Base-by-base conservation (phyloP, 2,888 invertebrate genomes). In the Gisinianus flammeolus region DNA sequence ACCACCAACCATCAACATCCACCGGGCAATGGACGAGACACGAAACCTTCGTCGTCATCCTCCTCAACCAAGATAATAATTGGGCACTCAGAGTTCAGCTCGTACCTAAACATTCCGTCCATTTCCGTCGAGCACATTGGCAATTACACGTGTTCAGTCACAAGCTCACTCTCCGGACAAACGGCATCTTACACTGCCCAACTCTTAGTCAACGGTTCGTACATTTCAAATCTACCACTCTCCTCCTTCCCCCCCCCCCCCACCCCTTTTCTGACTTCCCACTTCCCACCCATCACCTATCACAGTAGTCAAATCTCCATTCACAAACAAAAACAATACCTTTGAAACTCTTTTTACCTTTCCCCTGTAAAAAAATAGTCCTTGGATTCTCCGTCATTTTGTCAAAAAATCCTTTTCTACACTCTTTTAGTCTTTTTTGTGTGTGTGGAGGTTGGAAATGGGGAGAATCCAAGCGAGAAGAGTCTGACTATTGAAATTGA, bases 201-300 rank as follows among this genome's bases (percentile, higher is more conserved):
- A 86, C 89, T 90, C 86, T 88, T 89, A 87, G 90, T 90, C 86
- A 90, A 90, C 88, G 90, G 90, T 90, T 78, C 58, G 81, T 78
- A 54, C 73, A 76, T 19, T 64, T 6, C 62, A 77, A n/a, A n/a
- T n/a, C 30, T 44, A 6, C 69, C 24, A 28, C 66, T 33, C 44
- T 66, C 66, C 66, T 12, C 52, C 5, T 22, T 64, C 62, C 12
- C 12, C 28, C 28, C 62, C 22, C 24, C 62, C 28, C 26, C 24
- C 62, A 64, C 22, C 3, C 26, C 19, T 16, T 16, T 54, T n/a
- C n/a, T n/a, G 19, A n/a, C n/a, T 54, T 16, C 16, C 44, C 44
- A 44, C 16, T 54, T 54, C n/a, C n/a, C n/a, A n/a, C 4, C 54
- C n/a, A n/a, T 54, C 54, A 8, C 54, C n/a, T 54, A n/a, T 19